Conservation (phyloP, 2,888 invertebrate genomes). For the Zaprionus bogoriensis region DNA sequence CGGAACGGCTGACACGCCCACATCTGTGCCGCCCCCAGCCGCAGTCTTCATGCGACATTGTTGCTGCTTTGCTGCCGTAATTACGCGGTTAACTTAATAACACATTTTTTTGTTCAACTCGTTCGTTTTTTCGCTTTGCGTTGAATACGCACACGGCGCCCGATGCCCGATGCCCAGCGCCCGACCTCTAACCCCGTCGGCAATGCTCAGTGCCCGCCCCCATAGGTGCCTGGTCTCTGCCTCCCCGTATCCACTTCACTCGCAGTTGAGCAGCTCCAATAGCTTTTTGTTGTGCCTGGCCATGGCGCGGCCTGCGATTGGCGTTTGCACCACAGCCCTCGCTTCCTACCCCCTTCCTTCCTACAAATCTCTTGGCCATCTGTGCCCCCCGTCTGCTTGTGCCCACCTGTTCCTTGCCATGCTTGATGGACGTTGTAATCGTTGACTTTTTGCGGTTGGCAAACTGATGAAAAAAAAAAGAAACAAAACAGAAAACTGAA, state of each 20-base stretch:
- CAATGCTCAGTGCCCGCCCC: no score
- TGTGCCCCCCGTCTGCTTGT: constrained; percentile 28
- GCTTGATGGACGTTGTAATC: constrained; percentile 56
- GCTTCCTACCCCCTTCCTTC: background rate
- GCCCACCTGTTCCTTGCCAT: no score
- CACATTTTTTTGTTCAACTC: constrained; percentile 36
- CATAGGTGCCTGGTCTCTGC: no score
- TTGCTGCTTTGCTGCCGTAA: constrained; percentile 28
- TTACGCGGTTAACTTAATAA: constrained; percentile 73
- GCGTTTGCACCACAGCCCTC: constrained; percentile 2
- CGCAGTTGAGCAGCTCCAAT: background rate
- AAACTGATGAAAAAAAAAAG: constrained; percentile 6
- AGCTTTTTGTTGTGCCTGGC: constrained; percentile 20
- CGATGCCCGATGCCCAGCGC: background rate
- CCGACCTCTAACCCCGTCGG: constrained; percentile 10
- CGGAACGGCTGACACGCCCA: constrained; percentile 59
- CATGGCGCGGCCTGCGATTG: constrained; percentile 21
- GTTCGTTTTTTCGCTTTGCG: background rate
- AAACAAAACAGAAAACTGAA: background rate
- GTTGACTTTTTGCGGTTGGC: constrained; percentile 53
- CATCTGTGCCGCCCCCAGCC: background rate
- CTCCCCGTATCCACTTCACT: no score
- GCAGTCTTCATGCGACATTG: constrained; percentile 11
- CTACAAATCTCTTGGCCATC: constrained; percentile 37
- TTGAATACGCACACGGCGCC: constrained; percentile 34